Evolutionary conservation across 2,797 vertebrate species (phyloP), one percentile per base, ranked within the genome.

Genomic region (Zonotrichia albicollis): DNA sequence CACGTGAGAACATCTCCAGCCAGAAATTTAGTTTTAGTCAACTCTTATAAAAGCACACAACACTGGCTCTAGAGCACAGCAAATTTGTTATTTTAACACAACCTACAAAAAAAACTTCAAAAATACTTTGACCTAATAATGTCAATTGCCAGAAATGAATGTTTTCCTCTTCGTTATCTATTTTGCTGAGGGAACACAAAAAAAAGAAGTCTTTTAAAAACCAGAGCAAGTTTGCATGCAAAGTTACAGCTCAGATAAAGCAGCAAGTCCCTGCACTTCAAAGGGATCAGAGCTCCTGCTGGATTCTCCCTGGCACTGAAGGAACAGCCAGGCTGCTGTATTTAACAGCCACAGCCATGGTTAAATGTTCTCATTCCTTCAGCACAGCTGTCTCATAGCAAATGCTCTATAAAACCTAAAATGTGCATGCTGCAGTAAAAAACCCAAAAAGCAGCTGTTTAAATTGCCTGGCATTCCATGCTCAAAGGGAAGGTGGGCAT

Each of bases 121-220:
- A 94, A 94, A 38, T 51, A 73, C 55, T 88, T 42, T 84, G 95
- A 91, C 96, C 95, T 82, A 90, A 93, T 94, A 95, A 92, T 4
- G 82, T 92, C 94, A 95, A 67, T 84, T 79, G 73, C 70, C 77
- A 96, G 87, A 92, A 95, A 93, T 42, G 36, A 89, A 90, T 74
- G 75, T 75, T 93, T 92, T 91, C 53, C 38, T 91, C 78, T 73
- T 38, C 30, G 7, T 46, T 64, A 73, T 76, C 32, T 91, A 19
- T 64, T 94, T 94, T 13, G 3, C 51, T 57, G 45, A 16, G 21
- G 10, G 27, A 66, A 54, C 48, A 78, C 18, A 26, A 66, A n/a
- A 60, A 64, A 34, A 10, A 29, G 16, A 71, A 84, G 13, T 13
- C 10, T 55, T 53, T 87, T 40, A 40, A 90, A 93, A 87, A 75